These are phyloP conservation scores for Drosophila littoralis DNA, from an alignment of 1,140 invertebrate species.

Conservation along the genomic window DNA sequence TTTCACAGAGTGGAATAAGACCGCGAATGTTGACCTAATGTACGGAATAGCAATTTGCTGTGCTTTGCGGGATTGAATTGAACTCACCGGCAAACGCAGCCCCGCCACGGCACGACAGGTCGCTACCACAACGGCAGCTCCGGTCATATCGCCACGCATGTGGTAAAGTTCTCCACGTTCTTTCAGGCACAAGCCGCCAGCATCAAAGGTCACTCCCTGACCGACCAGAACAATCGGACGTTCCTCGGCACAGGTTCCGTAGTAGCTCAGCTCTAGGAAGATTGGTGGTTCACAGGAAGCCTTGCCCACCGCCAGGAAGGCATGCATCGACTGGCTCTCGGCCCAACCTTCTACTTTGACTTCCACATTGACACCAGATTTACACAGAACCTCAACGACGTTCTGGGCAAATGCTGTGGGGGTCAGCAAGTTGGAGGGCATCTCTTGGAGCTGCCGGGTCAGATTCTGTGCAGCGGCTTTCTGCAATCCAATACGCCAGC, in stretches of 20 bases:
- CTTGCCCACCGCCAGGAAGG: constrained; percentile 91
- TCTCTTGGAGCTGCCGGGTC: constrained; percentile 91
- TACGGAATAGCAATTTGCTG: no score
- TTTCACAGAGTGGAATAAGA: constrained; percentile 93
- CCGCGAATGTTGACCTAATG: constrained; percentile 85
- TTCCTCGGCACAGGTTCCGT: constrained; percentile 74
- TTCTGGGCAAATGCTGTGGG: constrained; percentile 92
- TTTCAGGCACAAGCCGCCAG: constrained; percentile 89
- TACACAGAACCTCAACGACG: constrained; percentile 85
- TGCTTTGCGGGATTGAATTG: no score
- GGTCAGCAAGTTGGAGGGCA: constrained; percentile 94
- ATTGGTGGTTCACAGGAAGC: constrained; percentile 91
- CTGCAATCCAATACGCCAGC: constrained; percentile 89
- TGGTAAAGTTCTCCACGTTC: constrained; percentile 84
- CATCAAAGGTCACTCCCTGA: constrained; percentile 96
- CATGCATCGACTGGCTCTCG: constrained; percentile 89
- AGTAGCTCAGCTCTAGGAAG: constrained; percentile 90
- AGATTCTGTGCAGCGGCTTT: constrained; percentile 94
- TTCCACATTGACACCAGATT: constrained; percentile 87
- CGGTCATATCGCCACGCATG: constrained; percentile 97
- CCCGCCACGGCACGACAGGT: constrained; percentile 89
- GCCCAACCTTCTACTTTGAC: constrained; percentile 89
- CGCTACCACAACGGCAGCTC: constrained; percentile 92
- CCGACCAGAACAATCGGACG: constrained; percentile 89
- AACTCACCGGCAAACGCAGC: constrained; percentile 87